Conservation (phyloP, 2,888 invertebrate genomes). For the Nomada ruficornis region DNA sequence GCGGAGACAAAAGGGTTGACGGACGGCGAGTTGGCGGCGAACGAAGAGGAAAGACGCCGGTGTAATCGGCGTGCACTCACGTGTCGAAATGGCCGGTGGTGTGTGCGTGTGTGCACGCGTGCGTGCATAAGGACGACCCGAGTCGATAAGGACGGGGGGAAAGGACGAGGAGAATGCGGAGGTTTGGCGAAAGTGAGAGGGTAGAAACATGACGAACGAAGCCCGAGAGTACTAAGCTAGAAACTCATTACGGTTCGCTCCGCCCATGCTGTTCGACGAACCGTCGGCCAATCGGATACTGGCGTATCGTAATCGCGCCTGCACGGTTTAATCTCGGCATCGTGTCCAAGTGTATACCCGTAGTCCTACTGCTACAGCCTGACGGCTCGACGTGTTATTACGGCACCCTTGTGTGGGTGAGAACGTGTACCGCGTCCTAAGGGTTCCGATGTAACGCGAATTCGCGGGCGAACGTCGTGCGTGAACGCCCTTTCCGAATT, state of each 20-base stretch:
- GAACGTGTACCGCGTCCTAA: neutral
- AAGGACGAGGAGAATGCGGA: neutral
- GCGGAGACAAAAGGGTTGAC: slow-evolving; percentile 33
- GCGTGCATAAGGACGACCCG: slow-evolving; percentile 40
- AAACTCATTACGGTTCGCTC: slow-evolving; percentile 83
- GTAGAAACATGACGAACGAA: slow-evolving; percentile 31
- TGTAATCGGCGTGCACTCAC: slow-evolving; percentile 42
- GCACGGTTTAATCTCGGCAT: slow-evolving; percentile 82
- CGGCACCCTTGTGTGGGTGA: neutral
- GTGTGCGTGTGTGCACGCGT: slow-evolving; percentile 19
- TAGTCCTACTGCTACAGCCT: slow-evolving; percentile 45
- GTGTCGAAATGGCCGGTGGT: slow-evolving; percentile 14
- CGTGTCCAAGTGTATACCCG: slow-evolving; percentile 71
- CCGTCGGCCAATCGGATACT: slow-evolving; percentile 82
- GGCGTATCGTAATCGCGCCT: slow-evolving; percentile 82
- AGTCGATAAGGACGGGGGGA: neutral
- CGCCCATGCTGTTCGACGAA: slow-evolving; percentile 82
- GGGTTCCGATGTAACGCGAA: neutral
- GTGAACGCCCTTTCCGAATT: neutral
- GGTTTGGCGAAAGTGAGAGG: slow-evolving; percentile 16
- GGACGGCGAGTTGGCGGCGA: slow-evolving; percentile 4
- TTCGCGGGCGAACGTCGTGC: neutral
- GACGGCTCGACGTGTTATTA: slow-evolving; percentile 44
- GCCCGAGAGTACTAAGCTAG: slow-evolving; percentile 75
- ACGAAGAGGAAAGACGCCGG: slow-evolving; percentile 32